Conservation (phyloP, 2,797 vertebrate genomes). For the Phaenicophaeus curvirostris region DNA sequence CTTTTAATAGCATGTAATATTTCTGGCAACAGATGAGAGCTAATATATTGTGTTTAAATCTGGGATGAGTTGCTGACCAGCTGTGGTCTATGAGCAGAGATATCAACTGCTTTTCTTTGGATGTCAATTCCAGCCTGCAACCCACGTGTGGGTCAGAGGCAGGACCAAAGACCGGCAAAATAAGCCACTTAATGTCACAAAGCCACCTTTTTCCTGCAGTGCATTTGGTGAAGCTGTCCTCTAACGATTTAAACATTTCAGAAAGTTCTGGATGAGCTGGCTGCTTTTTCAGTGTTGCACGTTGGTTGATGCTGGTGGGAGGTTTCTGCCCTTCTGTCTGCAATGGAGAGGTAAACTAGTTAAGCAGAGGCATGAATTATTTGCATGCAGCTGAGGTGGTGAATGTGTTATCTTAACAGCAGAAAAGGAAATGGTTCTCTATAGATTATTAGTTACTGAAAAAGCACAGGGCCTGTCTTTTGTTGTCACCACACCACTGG, state of each 20-base stretch:
- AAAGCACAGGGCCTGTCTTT: constrained; percentile 42
- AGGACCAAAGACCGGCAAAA: constrained; percentile 31
- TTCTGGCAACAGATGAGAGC: constrained; percentile 71
- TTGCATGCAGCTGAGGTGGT: constrained; percentile 56
- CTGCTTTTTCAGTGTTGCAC: background rate
- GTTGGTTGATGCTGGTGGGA: background rate
- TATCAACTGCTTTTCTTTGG: constrained; percentile 55
- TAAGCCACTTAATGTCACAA: background rate
- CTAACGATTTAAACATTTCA: background rate
- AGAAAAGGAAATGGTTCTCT: constrained; percentile 65
- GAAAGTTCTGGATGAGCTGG: constrained; percentile 25
- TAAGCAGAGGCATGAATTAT: constrained; percentile 29
- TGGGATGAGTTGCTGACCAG: constrained; percentile 72
- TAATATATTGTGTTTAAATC: constrained; percentile 58
- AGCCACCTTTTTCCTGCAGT: constrained; percentile 32
- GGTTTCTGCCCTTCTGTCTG: constrained; percentile 40
- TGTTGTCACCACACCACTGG: constrained; percentile 28
- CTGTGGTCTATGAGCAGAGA: constrained; percentile 69
- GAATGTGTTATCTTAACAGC: constrained; percentile 51
- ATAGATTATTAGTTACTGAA: constrained; percentile 64
- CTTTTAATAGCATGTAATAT: constrained; percentile 60
- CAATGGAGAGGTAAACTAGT: constrained; percentile 35
- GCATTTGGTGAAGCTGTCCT: constrained; percentile 24
- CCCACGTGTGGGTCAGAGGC: constrained; percentile 67
- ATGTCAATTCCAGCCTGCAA: constrained; percentile 69